Conservation (phyloP, 2,888 invertebrate genomes). For the Euzophera pinguis region DNA sequence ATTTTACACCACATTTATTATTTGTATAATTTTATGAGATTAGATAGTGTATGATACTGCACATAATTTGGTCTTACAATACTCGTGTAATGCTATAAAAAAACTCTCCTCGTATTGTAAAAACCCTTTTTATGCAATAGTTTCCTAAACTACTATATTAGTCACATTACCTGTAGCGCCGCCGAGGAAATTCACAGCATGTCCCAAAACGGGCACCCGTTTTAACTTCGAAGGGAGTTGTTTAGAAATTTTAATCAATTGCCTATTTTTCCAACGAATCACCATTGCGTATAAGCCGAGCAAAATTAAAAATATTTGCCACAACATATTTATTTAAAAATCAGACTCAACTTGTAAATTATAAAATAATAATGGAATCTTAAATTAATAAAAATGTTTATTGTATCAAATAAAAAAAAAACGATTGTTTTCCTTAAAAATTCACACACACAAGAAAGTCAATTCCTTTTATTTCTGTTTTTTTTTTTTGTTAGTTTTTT, state of each 20-base stretch:
- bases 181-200: slow-evolving; percentile 27
- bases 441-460: too few species aligned
- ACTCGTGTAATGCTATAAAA: too few species aligned
- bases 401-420: too few species aligned
- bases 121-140: background rate
- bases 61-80: too few species aligned
- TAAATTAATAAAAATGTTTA: too few species aligned
- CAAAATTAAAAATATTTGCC: slow-evolving; percentile 5
- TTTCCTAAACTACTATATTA: background rate
- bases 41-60: too few species aligned
- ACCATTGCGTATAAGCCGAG: background rate
- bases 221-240: slow-evolving; percentile 21
- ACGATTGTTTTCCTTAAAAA: too few species aligned
- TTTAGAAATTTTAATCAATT: background rate
- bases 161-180: background rate
- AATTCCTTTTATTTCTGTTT: too few species aligned
- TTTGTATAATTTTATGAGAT: too few species aligned
- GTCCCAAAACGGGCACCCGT: slow-evolving; percentile 19
- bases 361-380: too few species aligned
- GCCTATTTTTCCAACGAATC: background rate
- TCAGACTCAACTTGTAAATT: background rate
- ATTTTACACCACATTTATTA: too few species aligned
- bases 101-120: too few species aligned
- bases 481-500: background rate
- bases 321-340: slow-evolving; percentile 6